These are phyloP conservation scores for Drosophila arawakana DNA, from an alignment of 1,140 invertebrate genomes.

Conservation along the genomic window DNA sequence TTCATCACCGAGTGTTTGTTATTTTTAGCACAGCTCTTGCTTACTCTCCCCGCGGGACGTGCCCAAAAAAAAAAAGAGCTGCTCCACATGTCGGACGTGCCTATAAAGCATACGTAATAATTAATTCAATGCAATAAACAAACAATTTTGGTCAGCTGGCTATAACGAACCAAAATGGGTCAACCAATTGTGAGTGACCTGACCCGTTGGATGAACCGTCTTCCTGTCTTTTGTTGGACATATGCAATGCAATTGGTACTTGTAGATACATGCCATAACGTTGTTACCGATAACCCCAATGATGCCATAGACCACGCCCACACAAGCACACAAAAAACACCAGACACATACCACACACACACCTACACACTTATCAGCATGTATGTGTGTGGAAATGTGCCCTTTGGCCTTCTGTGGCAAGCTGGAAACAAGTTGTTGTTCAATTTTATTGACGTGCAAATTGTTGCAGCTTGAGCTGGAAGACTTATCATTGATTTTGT, in stretches of 20 bases:
- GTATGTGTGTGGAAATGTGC: constrained; percentile 9
- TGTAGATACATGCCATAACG: constrained; percentile 11
- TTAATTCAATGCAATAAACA: constrained; percentile 77
- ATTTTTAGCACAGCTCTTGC: constrained; percentile 65
- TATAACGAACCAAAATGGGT: constrained; percentile 57
- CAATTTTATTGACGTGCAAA: constrained; percentile 69
- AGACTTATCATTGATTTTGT: constrained; percentile 46
- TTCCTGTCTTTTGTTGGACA: constrained; percentile 59
- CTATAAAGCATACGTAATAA: constrained; percentile 61
- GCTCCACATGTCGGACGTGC: constrained; percentile 33
- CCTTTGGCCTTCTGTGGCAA: constrained; percentile 61
- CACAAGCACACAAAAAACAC: constrained; percentile 4
- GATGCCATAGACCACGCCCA: constrained; percentile 42
- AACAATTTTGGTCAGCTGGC: constrained; percentile 53
- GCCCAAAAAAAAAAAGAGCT: constrained; percentile 31
- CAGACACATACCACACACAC: neutral
- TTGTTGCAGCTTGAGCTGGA: constrained; percentile 54
- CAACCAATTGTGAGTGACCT: constrained; percentile 69
- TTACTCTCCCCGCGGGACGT: constrained; percentile 41
- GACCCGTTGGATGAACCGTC: constrained; percentile 14
- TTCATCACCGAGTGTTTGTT: constrained; percentile 60
- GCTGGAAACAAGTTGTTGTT: constrained; percentile 46
- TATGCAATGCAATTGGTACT: neutral
- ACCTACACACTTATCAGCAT: neutral
- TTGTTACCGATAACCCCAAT: constrained; percentile 43